Evolutionary conservation across 2,797 vertebrate species (phyloP), one percentile per base, ranked within the genome.

Genomic region (Xerus rutilus): DNA sequence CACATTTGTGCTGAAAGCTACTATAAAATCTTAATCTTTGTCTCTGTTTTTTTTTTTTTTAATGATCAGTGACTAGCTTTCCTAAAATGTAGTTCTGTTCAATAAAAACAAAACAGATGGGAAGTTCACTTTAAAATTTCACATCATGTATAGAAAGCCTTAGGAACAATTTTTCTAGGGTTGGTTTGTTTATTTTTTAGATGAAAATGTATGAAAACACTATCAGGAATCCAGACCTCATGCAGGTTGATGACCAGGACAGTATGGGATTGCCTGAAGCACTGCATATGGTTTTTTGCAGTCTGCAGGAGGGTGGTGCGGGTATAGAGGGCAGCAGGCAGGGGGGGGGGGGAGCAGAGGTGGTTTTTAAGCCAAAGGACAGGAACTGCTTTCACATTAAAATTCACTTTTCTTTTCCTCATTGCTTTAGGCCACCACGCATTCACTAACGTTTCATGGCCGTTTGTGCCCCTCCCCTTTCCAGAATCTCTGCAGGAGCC

Each of bases 171-270:
- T 92, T 62, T 87, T 95, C 90, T 92, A 52, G 39, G 49, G 89
- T 95, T 54, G 67, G 69, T 77, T 96, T 97, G 91, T 96, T 98
- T 97, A 90, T 85, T 97, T 95, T 96, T 96, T 97, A 70, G 89
- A 35, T 70, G 96, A 97, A 97, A 97, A 97, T 97, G 97, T 87
- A 82, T 98, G 96, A 95, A 93, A 96, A 96, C 90, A 86, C 93
- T 97, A 94, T 97, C 95, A 94, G 96, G 79, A 96, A 72, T 97
- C 86, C 95, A 95, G 89, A 86, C 95, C 96, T 86, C 54, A 94
- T 96, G 95, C 96, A 92, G 96, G 94, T 97, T 98, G 97, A 95
- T 97, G 97, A 10, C 82, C 94, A 97, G 97, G 97, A 95, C 96
- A 95, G 97, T 95, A 90, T 93, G 93, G 96, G 92, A 39, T 96